These are phyloP conservation scores for Sebastes kiyomatsui DNA, from an alignment of 2,797 vertebrate genomes.

Conservation along the genomic window DNA sequence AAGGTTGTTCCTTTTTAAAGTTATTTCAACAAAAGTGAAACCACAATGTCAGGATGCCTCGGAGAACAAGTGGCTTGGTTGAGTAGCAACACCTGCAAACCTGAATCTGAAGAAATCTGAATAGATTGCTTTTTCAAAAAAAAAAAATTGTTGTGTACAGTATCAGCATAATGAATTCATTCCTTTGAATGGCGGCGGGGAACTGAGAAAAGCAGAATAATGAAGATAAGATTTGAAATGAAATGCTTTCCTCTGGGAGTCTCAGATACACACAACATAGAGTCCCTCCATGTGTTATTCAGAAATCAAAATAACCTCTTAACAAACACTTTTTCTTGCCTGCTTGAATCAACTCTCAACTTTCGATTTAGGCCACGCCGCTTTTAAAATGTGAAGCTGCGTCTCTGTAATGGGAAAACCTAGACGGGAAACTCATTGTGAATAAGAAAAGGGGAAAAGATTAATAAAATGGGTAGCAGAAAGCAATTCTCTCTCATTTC, in stretches of 20 bases:
- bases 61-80: neutral
- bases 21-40: conserved; percentile 13
- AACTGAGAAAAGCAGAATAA: conserved; percentile 40
- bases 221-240: conserved; percentile 51
- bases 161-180: conserved; percentile 45
- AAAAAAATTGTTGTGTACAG: conserved; percentile 28
- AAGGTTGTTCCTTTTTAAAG: conserved; percentile 40
- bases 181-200: conserved; percentile 12
- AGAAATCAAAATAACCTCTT: conserved; percentile 67
- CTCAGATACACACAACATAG: conserved; percentile 30
- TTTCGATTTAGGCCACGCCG: conserved; percentile 73
- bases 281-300: conserved; percentile 31
- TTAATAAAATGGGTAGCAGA: conserved; percentile 85
- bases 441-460: conserved; percentile 80
- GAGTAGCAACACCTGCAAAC: conserved; percentile 5
- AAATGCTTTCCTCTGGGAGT: conserved; percentile 33
- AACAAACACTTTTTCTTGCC: conserved; percentile 59
- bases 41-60: neutral
- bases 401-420: conserved; percentile 76
- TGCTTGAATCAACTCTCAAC: conserved; percentile 62
- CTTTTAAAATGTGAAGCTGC: conserved; percentile 44
- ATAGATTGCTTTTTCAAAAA: conserved; percentile 20
- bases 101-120: conserved; percentile 2
- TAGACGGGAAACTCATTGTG: conserved; percentile 83
- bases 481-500: conserved; percentile 88